These are phyloP conservation scores for Aspidoscelis tigris DNA, from an alignment of 2,113 vertebrate species.

Conservation along the genomic window DNA sequence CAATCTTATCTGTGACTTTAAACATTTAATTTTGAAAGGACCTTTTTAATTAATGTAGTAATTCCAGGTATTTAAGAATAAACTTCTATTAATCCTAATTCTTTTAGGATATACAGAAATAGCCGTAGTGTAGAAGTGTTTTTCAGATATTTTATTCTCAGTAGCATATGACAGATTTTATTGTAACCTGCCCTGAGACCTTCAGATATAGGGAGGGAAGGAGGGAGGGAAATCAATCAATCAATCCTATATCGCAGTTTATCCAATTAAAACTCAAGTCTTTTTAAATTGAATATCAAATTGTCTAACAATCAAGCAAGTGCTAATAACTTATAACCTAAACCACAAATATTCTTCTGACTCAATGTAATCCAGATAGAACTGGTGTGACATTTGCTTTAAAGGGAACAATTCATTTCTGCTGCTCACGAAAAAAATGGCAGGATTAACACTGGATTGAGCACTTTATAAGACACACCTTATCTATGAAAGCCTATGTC, in stretches of 20 bases:
- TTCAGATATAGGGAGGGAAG: no score
- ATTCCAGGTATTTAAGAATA: background rate
- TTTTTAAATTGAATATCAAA: constrained; percentile 24
- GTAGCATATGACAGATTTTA: no score
- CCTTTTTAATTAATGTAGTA: constrained; percentile 14
- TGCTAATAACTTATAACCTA: background rate
- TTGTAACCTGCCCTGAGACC: no score
- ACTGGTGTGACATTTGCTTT: constrained; percentile 8
- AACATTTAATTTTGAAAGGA: constrained; percentile 5
- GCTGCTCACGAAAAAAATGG: constrained; percentile 34
- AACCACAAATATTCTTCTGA: constrained; percentile 2
- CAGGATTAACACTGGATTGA: constrained; percentile 19
- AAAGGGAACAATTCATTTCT: constrained; percentile 42
- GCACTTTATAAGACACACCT: constrained; percentile 38
- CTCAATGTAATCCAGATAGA: constrained; percentile 14
- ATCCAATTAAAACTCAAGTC: background rate
- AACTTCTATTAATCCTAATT: background rate
- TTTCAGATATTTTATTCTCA: constrained; percentile 8
- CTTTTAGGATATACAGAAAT: background rate
- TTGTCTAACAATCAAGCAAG: background rate
- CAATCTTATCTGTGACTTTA: background rate
- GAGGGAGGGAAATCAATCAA: no score
- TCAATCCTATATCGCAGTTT: background rate
- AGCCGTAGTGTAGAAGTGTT: background rate
- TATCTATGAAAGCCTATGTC: constrained; percentile 41